A percentile compares a stretch with the other conserved stretches of the same genome.
Evolutionary conservation across 2,888 invertebrate genomes (phyloP).

Genomic region (Phorcus lineatus): DNA sequence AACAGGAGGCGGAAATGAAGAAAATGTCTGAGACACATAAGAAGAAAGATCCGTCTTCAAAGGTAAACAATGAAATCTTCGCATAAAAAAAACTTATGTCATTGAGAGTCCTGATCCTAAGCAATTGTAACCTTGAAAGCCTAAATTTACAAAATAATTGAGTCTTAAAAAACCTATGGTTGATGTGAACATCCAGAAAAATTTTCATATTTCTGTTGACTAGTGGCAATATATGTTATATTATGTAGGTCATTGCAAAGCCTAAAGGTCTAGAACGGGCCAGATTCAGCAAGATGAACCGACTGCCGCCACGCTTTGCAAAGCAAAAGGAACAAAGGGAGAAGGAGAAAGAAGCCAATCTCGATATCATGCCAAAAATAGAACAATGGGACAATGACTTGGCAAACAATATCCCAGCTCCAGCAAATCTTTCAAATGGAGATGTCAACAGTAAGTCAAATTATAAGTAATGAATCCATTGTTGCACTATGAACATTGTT

Average conservation of each 20-base stretch:
- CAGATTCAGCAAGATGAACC: conserved; percentile 77
- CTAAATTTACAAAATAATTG: no score
- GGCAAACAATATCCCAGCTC: conserved; percentile 71
- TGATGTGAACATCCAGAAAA: no score
- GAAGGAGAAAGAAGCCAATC: conserved; percentile 63
- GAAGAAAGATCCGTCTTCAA: conserved; percentile 53
- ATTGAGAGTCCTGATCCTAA: no score
- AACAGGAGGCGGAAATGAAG: conserved; percentile 74
- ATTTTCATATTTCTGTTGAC: no score
- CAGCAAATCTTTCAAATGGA: conserved; percentile 30
- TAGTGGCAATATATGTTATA: no score
- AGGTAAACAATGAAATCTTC: conserved; percentile 37
- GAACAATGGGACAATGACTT: conserved; percentile 75
- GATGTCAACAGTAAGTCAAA: conserved; percentile 36
- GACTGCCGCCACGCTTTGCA: conserved; percentile 86
- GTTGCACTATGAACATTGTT: no score
- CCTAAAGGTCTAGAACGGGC: conserved; percentile 62
- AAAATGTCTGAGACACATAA: conserved; percentile 64
- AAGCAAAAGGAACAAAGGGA: conserved; percentile 83
- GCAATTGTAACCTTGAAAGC: no score
- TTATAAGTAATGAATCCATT: no score
- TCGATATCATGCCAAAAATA: conserved; percentile 71
- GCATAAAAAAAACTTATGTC: no score
- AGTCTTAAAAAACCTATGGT: no score
- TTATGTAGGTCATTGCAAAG: conserved; percentile 63